Conservation (phyloP, 2,113 vertebrate species). For the Alaudala cheleensis region DNA sequence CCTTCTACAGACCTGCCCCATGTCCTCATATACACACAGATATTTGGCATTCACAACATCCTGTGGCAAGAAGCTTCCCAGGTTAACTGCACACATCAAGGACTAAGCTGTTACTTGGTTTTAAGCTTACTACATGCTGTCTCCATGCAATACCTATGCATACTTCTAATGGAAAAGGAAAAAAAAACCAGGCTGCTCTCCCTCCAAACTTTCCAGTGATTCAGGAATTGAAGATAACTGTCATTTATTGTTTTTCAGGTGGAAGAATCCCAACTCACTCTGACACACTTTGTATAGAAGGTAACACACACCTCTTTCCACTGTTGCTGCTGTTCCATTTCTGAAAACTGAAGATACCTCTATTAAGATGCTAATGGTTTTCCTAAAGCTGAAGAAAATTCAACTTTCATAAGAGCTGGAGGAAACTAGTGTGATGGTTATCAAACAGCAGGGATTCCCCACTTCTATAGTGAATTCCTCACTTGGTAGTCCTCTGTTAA, state of each 20-base stretch:
- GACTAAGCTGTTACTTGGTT: background rate
- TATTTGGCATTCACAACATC: background rate
- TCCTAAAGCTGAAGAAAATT: background rate
- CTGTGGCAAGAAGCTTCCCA: background rate
- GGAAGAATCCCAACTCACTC: background rate
- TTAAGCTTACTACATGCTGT: background rate
- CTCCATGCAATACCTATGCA: background rate
- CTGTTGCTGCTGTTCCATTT: background rate
- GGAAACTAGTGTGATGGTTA: background rate
- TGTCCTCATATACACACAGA: background rate
- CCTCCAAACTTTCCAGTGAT: background rate
- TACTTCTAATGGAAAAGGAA: background rate
- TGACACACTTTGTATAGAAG: background rate
- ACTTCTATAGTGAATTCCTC: background rate
- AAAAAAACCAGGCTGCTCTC: background rate
- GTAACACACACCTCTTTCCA: background rate
- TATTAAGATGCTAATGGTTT: background rate
- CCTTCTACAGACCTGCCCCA: background rate
- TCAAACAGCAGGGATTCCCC: background rate
- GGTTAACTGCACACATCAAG: conserved; percentile 36
- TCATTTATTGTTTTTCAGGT: background rate
- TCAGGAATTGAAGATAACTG: background rate
- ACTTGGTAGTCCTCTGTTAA: background rate
- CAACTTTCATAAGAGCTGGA: background rate
- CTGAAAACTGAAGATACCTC: background rate